phyloP scores from a whole-genome alignment of 2,113 vertebrate species.

The Hystrix brachyura region DNA sequence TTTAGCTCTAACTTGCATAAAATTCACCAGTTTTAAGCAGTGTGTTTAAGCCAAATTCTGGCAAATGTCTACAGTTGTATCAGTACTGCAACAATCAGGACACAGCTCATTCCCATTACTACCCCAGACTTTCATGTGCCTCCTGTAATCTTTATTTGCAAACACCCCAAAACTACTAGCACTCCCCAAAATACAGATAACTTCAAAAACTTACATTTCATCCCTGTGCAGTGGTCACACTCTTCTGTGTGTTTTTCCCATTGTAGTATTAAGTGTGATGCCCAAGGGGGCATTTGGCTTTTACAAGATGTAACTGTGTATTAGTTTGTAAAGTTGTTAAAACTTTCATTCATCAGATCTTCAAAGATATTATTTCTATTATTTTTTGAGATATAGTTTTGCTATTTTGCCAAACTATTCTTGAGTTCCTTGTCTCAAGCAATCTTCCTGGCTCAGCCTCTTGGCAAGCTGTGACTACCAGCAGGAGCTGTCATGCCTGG shows the following conservation, averaged over 20 bases:
- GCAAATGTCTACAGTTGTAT: not conserved
- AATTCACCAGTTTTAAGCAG: not conserved
- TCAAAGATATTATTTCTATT: not conserved
- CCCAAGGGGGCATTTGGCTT: not conserved
- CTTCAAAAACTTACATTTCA: not conserved
- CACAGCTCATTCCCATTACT: not conserved
- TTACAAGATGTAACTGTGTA: not conserved
- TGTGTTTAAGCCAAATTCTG: not conserved
- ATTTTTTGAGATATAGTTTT: not conserved
- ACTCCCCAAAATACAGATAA: not conserved
- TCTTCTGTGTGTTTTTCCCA: not conserved
- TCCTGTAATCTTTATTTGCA: not conserved
- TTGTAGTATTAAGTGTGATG: not conserved
- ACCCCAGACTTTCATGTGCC: not conserved
- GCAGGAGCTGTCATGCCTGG: not conserved
- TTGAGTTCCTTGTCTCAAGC: not conserved
- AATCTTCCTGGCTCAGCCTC: not conserved
- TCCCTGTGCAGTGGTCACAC: rapidly evolving
- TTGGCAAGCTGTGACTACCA: not conserved
- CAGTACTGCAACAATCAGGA: not conserved
- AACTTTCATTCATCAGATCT: not conserved
- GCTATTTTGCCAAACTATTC: not conserved
- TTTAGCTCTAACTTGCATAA: not conserved
- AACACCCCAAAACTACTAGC: not conserved
- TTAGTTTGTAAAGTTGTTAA: not conserved